Conservation (phyloP, 1,140 invertebrate genomes). For the Drosophila watanabei region DNA sequence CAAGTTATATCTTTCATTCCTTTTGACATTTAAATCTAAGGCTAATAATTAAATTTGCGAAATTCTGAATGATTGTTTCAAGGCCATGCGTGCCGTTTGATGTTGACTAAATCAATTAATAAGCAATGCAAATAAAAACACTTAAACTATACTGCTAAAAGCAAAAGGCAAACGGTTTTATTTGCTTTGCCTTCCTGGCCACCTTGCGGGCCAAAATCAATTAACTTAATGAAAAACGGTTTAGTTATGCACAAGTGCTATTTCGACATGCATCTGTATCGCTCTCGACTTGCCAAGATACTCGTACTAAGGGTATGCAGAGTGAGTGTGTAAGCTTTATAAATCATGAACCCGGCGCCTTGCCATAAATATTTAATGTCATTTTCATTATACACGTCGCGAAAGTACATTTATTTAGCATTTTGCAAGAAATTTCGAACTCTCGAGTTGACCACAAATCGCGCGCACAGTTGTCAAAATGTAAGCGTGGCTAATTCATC, state of each 20-base stretch:
- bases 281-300: constrained; percentile 16
- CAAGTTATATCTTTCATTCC: too few relatives aligned
- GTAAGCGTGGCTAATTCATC: constrained; percentile 58
- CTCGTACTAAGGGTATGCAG: not conserved
- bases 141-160: constrained; percentile 1
- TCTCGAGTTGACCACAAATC: constrained; percentile 58
- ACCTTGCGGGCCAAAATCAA: constrained; percentile 50
- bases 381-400: constrained; percentile 51
- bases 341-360: constrained; percentile 54
- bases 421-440: constrained; percentile 17
- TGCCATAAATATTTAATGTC: constrained; percentile 54
- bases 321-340: constrained; percentile 28
- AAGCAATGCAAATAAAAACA: not conserved
- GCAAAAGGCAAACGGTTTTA: not conserved
- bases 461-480: constrained; percentile 56
- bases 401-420: constrained; percentile 30
- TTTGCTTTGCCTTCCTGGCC: constrained; percentile 10
- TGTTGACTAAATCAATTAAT: constrained; percentile 1
- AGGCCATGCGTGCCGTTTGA: too few relatives aligned
- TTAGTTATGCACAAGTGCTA: constrained; percentile 63
- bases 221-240: constrained; percentile 72
- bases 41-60: too few relatives aligned
- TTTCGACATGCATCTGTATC: constrained; percentile 40
- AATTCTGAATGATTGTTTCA: too few relatives aligned
- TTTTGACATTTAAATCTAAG: too few relatives aligned